Conservation (phyloP, 2,888 invertebrate species). For the Acanthoscelides obtectus region DNA sequence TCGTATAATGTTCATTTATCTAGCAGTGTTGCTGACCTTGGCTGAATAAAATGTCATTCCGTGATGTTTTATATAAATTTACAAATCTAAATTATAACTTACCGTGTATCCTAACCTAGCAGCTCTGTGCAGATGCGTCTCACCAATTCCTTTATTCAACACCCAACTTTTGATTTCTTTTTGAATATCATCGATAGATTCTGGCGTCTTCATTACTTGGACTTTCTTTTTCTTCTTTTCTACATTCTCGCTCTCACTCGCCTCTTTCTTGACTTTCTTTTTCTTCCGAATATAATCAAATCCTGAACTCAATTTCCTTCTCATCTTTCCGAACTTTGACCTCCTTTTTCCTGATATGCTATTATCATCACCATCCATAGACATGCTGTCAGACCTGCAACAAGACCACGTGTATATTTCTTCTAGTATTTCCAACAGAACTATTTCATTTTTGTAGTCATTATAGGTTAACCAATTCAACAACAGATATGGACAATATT, state of each 20-base stretch:
- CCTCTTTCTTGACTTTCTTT: constrained; percentile 66
- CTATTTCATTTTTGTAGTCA: no score
- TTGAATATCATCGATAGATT: constrained; percentile 71
- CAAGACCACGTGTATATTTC: no score
- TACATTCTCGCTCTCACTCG: constrained; percentile 30
- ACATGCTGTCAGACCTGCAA: constrained; percentile 43
- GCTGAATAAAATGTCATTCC: no score
- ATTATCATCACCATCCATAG: constrained; percentile 40
- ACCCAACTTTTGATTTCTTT: constrained; percentile 88
- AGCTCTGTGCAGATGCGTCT: constrained; percentile 87
- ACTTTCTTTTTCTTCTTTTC: constrained; percentile 33
- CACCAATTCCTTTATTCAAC: constrained; percentile 90
- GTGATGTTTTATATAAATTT: no score
- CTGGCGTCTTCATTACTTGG: constrained; percentile 53
- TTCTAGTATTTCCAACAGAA: no score
- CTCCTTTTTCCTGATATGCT: constrained; percentile 43
- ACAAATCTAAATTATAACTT: no score
- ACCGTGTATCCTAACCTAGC: constrained; percentile 85
- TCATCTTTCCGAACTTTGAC: constrained; percentile 60
- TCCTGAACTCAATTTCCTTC: constrained; percentile 75
- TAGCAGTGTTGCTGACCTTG: no score
- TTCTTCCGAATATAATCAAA: constrained; percentile 89
- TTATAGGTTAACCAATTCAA: no score
- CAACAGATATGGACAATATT: no score
- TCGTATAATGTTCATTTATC: no score